Evolutionary conservation across 1,140 invertebrate species (phyloP).

Genomic region (Macrobrachium rosenbergii): DNA sequence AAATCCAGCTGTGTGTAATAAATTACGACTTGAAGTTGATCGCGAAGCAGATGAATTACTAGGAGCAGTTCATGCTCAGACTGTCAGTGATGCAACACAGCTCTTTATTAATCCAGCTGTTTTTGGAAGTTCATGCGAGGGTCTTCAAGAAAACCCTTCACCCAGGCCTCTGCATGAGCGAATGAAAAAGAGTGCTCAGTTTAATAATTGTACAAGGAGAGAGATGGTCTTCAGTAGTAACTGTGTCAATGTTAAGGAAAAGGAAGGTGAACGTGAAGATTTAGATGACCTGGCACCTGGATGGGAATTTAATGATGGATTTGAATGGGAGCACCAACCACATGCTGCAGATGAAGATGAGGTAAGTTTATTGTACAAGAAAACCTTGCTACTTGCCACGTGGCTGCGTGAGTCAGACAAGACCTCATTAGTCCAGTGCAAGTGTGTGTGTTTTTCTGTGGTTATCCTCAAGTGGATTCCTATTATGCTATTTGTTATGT

Average conservation of each 20-base stretch:
- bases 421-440: no score
- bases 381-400: no score
- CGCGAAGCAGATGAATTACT: conserved; percentile 66
- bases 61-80: conserved; percentile 60
- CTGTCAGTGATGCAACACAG: not conserved
- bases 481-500: no score
- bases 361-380: conserved; percentile 8
- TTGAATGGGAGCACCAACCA: conserved; percentile 58
- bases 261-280: conserved; percentile 49
- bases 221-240: not conserved
- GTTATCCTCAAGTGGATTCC: no score
- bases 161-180: conserved; percentile 49
- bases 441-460: no score
- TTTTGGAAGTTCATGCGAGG: no score
- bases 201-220: conserved; percentile 8
- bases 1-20: conserved; percentile 26
- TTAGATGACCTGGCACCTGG: conserved; percentile 63
- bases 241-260: not conserved
- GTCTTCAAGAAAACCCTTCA: not conserved
- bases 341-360: conserved; percentile 21
- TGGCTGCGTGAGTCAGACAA: no score
- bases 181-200: conserved; percentile 28
- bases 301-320: conserved; percentile 62
- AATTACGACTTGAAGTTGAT: conserved; percentile 63
- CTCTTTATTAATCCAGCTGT: not conserved